Conservation (phyloP, 2,797 vertebrate genomes). For the Pangasius krempfi region DNA sequence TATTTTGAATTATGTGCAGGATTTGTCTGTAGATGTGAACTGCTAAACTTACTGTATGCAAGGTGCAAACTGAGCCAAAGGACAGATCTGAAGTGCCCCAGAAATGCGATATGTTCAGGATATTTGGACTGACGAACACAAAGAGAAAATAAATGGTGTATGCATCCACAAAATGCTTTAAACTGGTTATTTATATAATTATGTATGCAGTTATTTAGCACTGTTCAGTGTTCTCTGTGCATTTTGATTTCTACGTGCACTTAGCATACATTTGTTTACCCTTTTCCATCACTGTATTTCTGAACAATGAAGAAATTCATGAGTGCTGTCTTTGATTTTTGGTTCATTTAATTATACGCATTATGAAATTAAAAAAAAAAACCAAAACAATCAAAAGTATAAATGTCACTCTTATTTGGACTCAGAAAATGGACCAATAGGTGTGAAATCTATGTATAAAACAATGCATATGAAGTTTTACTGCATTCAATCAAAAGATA, state of each 20-base stretch:
- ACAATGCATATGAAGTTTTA: not conserved
- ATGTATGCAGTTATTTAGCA: not conserved
- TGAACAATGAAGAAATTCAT: not conserved
- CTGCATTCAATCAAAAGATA: not conserved
- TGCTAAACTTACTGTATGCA: not conserved
- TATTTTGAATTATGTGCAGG: not conserved
- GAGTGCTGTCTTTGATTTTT: not conserved
- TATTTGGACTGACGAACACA: too few relatives aligned
- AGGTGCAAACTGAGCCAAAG: not conserved
- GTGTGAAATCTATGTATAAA: not conserved
- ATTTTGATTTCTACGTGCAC: not conserved
- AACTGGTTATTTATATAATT: not conserved
- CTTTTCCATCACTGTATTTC: not conserved
- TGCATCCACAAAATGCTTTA: not conserved
- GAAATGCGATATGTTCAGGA: not conserved
- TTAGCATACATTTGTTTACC: not conserved
- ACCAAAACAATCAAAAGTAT: not conserved
- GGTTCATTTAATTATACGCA: not conserved
- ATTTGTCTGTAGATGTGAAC: not conserved
- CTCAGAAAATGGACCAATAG: not conserved
- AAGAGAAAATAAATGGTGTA: not conserved
- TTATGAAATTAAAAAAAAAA: not conserved
- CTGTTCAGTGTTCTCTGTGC: not conserved
- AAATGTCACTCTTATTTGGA: too few relatives aligned
- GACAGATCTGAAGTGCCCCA: not conserved